Base-by-base conservation (phyloP, 2,888 invertebrate species). In the Halocaridina rubra region DNA sequence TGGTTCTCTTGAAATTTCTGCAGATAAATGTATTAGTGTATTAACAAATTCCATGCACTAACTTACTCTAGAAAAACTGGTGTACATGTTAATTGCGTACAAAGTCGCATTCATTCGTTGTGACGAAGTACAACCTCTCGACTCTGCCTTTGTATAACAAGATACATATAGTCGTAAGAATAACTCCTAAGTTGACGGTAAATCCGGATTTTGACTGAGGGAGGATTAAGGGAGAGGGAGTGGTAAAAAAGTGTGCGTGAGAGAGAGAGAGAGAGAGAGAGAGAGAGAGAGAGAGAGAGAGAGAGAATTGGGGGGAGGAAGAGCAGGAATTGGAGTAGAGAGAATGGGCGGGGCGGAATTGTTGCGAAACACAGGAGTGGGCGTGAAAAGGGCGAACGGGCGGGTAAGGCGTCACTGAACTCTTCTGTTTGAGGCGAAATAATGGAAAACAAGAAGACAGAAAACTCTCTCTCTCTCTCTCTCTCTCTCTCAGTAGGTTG, bases 171-270 rank as follows among this genome's bases (percentile, higher is more conserved):
- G n/a, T n/a, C n/a, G n/a, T n/a, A n/a, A n/a, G n/a, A n/a, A n/a
- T n/a, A n/a, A n/a, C n/a, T n/a, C n/a, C n/a, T n/a, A n/a, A n/a
- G n/a, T n/a, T n/a, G n/a, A n/a, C n/a, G n/a, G n/a, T n/a, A n/a
- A n/a, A n/a, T n/a, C n/a, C n/a, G n/a, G n/a, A n/a, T n/a, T n/a
- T n/a, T n/a, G n/a, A n/a, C n/a, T n/a, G n/a, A 39, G 32, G 30
- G 7, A 32, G 5, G 59, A 29, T 29, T 13, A 33, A 33, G 33
- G 24, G 39, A 57, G 30, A 33, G 67, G 22, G 39, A 69, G 59
- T 46, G 46, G 53, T 29, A 61, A 77, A 61, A 77, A 32, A 77
- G 76, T 67, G 57, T 27, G 53, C n/a, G 72, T 39, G 72, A 72
- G 72, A 33, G 72, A 72, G 59, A 59, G 59, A 29, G 59, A 59